Evolutionary conservation across 1,140 invertebrate genomes (phyloP).

Genomic region (Formica exsecta): DNA sequence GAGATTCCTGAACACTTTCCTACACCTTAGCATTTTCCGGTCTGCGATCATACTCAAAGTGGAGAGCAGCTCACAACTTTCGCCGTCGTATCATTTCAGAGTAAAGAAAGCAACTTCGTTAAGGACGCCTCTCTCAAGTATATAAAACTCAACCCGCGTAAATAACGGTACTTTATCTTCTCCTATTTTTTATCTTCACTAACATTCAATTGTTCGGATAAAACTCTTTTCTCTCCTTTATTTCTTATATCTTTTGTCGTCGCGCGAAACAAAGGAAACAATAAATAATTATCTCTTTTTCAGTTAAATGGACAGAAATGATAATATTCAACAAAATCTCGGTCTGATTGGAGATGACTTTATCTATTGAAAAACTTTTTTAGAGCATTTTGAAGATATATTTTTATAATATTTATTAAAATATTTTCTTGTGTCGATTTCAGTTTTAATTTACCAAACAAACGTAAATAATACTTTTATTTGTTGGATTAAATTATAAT

Average conservation of each 20-base stretch:
- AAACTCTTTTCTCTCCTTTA: neutral
- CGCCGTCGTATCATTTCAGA: constrained; percentile 39
- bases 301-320: neutral
- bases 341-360: constrained; percentile 7
- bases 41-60: constrained; percentile 49
- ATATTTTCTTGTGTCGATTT: neutral
- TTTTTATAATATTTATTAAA: neutral
- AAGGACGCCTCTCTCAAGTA: constrained; percentile 32
- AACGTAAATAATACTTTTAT: constrained; percentile 24
- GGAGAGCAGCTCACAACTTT: constrained; percentile 41
- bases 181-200: neutral
- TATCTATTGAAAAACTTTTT: neutral
- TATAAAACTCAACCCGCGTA: constrained; percentile 38
- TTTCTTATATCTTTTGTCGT: neutral
- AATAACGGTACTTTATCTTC: constrained; percentile 39
- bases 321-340: neutral
- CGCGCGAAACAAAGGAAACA: neutral
- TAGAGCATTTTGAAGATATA: neutral
- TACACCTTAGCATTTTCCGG: constrained; percentile 47
- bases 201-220: constrained; percentile 16
- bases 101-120: constrained; percentile 50
- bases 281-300: constrained; percentile 34
- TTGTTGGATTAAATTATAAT: constrained; percentile 5
- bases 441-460: neutral
- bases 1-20: constrained; percentile 56